Conservation (phyloP, 2,797 vertebrate genomes). For the Mormyrops boulengeri region DNA sequence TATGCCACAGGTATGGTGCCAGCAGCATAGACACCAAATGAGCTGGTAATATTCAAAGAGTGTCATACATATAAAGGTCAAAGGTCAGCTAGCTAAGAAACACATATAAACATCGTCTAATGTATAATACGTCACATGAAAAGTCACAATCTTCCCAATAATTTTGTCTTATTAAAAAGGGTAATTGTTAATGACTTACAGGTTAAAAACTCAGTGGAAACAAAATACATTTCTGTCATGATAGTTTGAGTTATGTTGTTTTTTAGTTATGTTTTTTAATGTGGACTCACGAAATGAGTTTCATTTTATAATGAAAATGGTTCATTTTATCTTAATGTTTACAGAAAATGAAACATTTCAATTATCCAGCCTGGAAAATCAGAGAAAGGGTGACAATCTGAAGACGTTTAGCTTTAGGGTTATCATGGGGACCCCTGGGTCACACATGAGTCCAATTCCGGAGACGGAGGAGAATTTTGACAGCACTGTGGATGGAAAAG, state of each 20-base stretch:
- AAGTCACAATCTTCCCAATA: not conserved
- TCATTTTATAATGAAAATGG: not conserved
- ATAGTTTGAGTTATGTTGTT: not conserved
- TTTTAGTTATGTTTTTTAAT: not conserved
- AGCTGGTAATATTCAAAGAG: not conserved
- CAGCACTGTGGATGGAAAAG: conserved; percentile 20
- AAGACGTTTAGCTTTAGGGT: conserved; percentile 29
- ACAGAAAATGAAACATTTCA: conserved; percentile 26
- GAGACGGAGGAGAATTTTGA: conserved; percentile 27
- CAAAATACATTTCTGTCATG: not conserved
- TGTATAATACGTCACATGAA: not conserved
- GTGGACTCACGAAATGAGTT: not conserved
- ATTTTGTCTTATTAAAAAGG: not conserved
- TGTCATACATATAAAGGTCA: not conserved
- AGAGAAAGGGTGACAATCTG: conserved; percentile 10
- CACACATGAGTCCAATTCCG: conserved; percentile 34
- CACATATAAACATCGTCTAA: not conserved
- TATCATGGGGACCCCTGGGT: conserved; percentile 31
- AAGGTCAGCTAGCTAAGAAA: not conserved
- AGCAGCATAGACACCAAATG: not conserved
- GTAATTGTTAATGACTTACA: not conserved
- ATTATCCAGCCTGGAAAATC: conserved; percentile 24
- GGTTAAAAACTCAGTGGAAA: not conserved
- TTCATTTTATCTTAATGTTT: not conserved
- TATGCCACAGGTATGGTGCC: not conserved